Conservation (phyloP, 2,797 vertebrate genomes). For the Euphonia xanthogaster region DNA sequence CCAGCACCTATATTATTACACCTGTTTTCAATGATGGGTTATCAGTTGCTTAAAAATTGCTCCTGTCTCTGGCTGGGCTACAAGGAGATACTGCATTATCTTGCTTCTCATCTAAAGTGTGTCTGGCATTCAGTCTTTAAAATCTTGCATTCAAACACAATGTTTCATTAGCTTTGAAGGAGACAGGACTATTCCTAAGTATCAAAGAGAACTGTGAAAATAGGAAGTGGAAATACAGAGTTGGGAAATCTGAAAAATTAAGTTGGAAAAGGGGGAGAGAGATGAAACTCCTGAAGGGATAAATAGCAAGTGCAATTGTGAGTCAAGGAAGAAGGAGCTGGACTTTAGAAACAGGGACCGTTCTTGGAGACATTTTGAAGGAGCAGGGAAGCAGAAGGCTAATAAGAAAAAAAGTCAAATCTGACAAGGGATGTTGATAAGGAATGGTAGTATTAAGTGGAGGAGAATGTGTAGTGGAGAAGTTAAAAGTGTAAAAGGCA, state of each 20-base stretch:
- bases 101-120: neutral
- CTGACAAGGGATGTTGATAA: neutral
- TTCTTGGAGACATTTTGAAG: neutral
- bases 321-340: neutral
- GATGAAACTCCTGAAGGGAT: neutral
- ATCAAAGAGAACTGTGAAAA: neutral
- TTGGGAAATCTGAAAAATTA: neutral
- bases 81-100: neutral
- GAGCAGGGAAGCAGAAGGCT: neutral
- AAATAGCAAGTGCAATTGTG: neutral
- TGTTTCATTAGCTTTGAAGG: neutral
- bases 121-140: neutral
- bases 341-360: neutral
- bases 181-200: neutral
- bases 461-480: neutral
- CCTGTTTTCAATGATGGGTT: slow-evolving; percentile 51
- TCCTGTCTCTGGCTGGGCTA: neutral
- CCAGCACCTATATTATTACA: slow-evolving; percentile 19
- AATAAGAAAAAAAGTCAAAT: neutral
- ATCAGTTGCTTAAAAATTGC: slow-evolving; percentile 34
- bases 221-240: neutral
- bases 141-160: neutral
- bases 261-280: neutral
- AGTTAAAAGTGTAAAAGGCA: neutral
- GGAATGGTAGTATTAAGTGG: neutral